A percentile compares a stretch with the other conserved stretches of the same genome.
phyloP scores from a whole-genome alignment of 2,888 invertebrate genomes.

The Mimachlamys varia region DNA sequence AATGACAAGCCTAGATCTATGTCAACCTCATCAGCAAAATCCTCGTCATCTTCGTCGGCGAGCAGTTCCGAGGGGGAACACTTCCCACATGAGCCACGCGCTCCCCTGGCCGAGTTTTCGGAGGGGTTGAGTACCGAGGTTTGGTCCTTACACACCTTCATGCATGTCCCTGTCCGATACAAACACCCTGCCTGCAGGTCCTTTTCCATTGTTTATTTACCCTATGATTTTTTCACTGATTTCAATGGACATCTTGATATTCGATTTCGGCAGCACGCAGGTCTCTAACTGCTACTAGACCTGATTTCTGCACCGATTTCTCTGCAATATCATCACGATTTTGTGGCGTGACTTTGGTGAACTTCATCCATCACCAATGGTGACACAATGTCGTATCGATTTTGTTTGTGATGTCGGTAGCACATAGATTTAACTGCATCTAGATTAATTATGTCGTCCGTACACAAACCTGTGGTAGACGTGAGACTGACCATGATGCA shows the following conservation, averaged over 20 bases:
- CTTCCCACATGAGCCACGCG: background rate
- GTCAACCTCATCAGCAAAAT: slow-evolving; percentile 34
- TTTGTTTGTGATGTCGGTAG: background rate
- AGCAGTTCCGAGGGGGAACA: slow-evolving; percentile 1
- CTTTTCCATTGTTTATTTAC: background rate
- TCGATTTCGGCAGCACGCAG: slow-evolving; percentile 13
- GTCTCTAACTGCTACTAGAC: background rate
- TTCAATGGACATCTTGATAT: background rate
- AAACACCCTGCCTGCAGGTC: slow-evolving; percentile 32
- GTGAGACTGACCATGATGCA: background rate
- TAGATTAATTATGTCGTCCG: background rate
- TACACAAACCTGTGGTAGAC: background rate
- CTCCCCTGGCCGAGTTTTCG: slow-evolving; percentile 8
- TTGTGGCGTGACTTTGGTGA: background rate
- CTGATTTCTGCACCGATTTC: slow-evolving; percentile 31
- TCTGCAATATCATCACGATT: background rate
- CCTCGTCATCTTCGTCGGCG: background rate
- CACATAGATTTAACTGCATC: slow-evolving; percentile 10
- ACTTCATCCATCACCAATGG: background rate
- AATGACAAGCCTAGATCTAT: background rate
- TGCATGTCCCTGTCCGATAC: slow-evolving; percentile 20
- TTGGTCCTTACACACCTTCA: slow-evolving; percentile 13
- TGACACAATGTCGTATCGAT: background rate
- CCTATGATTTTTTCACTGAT: slow-evolving; percentile 1
- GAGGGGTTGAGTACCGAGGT: slow-evolving; percentile 28